These are phyloP conservation scores for Bombus balteatus DNA, from an alignment of 1,140 invertebrate species.

Conservation along the genomic window DNA sequence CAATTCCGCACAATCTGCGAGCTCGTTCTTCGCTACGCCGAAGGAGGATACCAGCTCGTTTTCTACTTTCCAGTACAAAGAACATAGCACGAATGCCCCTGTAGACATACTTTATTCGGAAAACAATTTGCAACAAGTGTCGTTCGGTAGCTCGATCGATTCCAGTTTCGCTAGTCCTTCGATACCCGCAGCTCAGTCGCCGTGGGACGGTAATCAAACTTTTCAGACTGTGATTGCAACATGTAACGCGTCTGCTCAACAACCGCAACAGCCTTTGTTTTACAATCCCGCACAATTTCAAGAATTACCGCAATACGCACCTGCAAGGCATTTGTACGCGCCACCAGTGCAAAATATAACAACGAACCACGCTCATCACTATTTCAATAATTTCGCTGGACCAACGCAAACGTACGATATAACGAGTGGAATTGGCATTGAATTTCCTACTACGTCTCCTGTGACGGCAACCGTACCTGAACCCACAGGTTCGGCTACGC, in stretches of 20 bases:
- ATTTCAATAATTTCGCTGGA: neutral
- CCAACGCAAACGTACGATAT: neutral
- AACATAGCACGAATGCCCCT: neutral
- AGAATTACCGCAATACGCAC: neutral
- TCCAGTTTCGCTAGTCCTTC: neutral
- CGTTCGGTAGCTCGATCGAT: neutral
- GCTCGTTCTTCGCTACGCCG: slow-evolving; percentile 24
- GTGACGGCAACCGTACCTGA: slow-evolving; percentile 71
- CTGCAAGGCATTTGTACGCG: neutral
- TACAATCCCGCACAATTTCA: slow-evolving; percentile 71
- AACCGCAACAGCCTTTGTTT: slow-evolving; percentile 49
- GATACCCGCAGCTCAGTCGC: neutral
- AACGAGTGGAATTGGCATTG: neutral
- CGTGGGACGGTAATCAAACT: slow-evolving; percentile 25
- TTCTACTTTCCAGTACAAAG: slow-evolving; percentile 4
- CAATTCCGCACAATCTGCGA: slow-evolving; percentile 2
- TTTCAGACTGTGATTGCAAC: neutral
- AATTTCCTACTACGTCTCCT: neutral
- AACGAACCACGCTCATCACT: slow-evolving; percentile 16
- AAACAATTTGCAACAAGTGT: slow-evolving; percentile 12
- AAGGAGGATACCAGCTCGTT: neutral
- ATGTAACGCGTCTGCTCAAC: slow-evolving; percentile 17
- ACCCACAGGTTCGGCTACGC: slow-evolving; percentile 76
- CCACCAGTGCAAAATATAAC: neutral
- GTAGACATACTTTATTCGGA: neutral